Conservation (phyloP, 53 echinoderm and acorn worm species). For the Crossaster papposus region DNA sequence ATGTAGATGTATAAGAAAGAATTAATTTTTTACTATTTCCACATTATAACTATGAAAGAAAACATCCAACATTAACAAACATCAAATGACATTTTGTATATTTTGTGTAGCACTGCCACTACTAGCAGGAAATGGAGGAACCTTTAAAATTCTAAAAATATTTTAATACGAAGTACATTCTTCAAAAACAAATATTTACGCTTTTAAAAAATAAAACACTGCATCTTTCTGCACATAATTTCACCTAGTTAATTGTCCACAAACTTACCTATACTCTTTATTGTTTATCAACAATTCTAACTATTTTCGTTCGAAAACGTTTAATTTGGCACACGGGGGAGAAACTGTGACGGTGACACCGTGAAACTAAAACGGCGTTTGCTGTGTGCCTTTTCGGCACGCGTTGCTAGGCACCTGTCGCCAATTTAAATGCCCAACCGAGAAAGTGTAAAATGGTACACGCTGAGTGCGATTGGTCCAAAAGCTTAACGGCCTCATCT, state of each 20-base stretch:
- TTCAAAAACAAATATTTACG: too few relatives aligned
- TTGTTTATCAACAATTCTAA: not conserved
- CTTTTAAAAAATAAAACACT: too few relatives aligned
- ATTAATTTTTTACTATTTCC: too few relatives aligned
- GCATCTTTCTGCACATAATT: not conserved
- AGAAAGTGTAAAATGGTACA: not conserved
- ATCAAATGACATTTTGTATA: too few relatives aligned
- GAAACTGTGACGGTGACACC: not conserved
- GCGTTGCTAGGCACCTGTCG: conserved; percentile 49
- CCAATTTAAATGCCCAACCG: conserved; percentile 41
- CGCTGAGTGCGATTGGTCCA: conserved; percentile 27
- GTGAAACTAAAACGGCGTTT: too few relatives aligned
- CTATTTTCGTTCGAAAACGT: not conserved
- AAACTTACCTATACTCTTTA: too few relatives aligned
- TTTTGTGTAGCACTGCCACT: too few relatives aligned
- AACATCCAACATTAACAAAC: too few relatives aligned
- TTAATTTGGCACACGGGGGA: not conserved
- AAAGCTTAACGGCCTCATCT: not conserved
- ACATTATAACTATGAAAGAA: too few relatives aligned
- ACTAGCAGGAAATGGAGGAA: too few relatives aligned
- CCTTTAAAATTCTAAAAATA: too few relatives aligned
- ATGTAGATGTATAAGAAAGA: not conserved
- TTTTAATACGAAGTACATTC: too few relatives aligned
- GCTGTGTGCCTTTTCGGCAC: not conserved
- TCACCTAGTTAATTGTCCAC: not conserved